phyloP scores from a whole-genome alignment of 2,888 invertebrate species.

The Hypomecis atomaria region DNA sequence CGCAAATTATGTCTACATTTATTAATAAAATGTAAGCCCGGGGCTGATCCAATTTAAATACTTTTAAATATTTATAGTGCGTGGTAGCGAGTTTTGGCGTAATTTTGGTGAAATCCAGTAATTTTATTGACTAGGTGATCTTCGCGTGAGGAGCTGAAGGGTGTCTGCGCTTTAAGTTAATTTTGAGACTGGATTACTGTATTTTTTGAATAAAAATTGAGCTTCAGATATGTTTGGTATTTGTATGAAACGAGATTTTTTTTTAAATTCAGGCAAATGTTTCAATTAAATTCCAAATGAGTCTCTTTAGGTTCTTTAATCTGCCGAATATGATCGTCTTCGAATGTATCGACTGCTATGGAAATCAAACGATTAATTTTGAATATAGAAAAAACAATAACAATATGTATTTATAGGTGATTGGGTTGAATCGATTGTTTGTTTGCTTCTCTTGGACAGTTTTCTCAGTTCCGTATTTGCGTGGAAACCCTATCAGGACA shows the following conservation, averaged over 20 bases:
- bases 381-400: not conserved
- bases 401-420: not conserved
- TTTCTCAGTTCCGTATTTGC: conserved; percentile 39
- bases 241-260: not conserved
- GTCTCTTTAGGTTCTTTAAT: too few relatives aligned
- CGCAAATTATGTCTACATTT: conserved; percentile 30
- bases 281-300: too few relatives aligned
- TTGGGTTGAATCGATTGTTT: not conserved
- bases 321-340: too few relatives aligned
- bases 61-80: conserved; percentile 64
- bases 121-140: conserved; percentile 56
- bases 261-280: not conserved
- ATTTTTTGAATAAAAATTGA: conserved; percentile 1
- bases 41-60: conserved; percentile 40
- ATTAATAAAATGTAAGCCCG: conserved; percentile 39
- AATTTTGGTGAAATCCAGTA: conserved; percentile 62
- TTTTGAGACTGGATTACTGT: conserved; percentile 13
- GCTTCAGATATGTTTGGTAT: conserved; percentile 11
- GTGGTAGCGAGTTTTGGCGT: conserved; percentile 72
- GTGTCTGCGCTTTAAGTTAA: conserved; percentile 38
- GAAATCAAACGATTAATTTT: too few relatives aligned
- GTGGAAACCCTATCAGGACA: conserved; percentile 63
- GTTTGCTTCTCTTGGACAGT: not conserved
- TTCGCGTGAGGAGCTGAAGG: conserved; percentile 62
- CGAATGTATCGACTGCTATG: too few relatives aligned